phyloP scores from a whole-genome alignment of 2,797 vertebrate genomes.

The Malacoraja senta region DNA sequence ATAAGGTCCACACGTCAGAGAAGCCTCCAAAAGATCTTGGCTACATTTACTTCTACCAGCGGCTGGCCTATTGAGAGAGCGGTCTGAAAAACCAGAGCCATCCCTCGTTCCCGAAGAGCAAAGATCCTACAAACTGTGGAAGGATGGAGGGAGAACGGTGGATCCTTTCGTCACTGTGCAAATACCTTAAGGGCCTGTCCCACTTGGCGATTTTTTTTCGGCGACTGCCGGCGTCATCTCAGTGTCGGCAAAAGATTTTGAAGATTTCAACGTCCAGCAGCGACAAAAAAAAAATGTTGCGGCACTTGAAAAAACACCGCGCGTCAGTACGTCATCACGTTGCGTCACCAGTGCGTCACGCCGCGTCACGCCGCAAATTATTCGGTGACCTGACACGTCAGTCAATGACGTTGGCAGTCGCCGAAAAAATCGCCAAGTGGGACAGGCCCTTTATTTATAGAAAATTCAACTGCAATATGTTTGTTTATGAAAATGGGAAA shows the following conservation, averaged over 20 bases:
- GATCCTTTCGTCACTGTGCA: constrained; percentile 14
- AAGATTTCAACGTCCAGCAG: too few species aligned
- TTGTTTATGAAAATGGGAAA: constrained; percentile 11
- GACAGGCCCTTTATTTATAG: constrained; percentile 18
- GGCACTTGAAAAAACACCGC: too few species aligned
- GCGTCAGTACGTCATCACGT: too few species aligned
- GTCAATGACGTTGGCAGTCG: too few species aligned
- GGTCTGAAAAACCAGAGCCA: constrained; percentile 56
- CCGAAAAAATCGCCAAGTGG: too few species aligned
- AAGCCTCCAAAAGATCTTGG: constrained; percentile 93
- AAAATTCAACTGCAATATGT: constrained; percentile 23
- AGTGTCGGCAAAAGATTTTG: too few species aligned
- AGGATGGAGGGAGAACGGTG: background rate
- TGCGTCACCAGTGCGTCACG: too few species aligned
- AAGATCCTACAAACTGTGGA: constrained; percentile 40
- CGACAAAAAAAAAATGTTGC: too few species aligned
- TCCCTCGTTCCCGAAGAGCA: constrained; percentile 55
- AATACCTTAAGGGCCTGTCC: background rate
- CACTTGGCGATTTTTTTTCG: too few species aligned
- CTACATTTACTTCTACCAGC: constrained; percentile 96
- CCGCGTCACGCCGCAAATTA: too few species aligned
- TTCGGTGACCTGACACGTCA: too few species aligned
- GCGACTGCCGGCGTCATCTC: too few species aligned
- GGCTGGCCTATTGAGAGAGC: constrained; percentile 66
- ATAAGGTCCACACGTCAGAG: constrained; percentile 95